A percentile compares a stretch with the other conserved stretches of the same genome.
These are phyloP conservation scores for Calyptommatus sinebrachiatus DNA, from an alignment of 2,113 vertebrate species.

Conservation along the genomic window DNA sequence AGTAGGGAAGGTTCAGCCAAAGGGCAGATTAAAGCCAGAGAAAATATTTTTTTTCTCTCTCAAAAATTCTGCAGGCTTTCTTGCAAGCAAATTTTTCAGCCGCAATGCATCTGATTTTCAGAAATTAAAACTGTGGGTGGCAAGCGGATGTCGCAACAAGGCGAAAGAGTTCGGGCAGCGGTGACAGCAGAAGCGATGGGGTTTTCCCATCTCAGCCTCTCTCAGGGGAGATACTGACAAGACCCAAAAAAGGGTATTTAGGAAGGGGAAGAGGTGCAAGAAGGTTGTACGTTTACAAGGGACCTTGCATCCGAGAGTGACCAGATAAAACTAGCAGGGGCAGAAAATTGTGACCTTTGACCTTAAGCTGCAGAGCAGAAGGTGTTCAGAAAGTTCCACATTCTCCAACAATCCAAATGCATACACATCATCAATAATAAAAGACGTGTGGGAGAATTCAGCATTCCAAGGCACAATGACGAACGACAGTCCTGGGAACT, in stretches of 20 bases:
- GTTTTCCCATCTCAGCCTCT: slow-evolving; percentile 46
- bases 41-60: too few species aligned
- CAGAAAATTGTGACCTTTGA: too few species aligned
- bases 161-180: neutral
- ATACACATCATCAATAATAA: too few species aligned
- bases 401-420: too few species aligned
- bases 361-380: too few species aligned
- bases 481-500: too few species aligned
- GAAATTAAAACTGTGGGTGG: neutral
- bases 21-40: too few species aligned
- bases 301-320: neutral
- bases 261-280: slow-evolving; percentile 1
- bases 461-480: too few species aligned
- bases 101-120: neutral
- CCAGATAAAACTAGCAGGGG: neutral
- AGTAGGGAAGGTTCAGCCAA: neutral
- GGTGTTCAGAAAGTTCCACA: neutral
- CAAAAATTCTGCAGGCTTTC: neutral
- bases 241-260: slow-evolving; percentile 6
- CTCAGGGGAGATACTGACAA: slow-evolving; percentile 45
- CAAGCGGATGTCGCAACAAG: neutral
- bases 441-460: too few species aligned
- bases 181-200: slow-evolving; percentile 14
- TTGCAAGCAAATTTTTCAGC: neutral
- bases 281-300: neutral